phyloP scores from a whole-genome alignment of 2,797 vertebrate genomes.

The Miichthys miiuy region DNA sequence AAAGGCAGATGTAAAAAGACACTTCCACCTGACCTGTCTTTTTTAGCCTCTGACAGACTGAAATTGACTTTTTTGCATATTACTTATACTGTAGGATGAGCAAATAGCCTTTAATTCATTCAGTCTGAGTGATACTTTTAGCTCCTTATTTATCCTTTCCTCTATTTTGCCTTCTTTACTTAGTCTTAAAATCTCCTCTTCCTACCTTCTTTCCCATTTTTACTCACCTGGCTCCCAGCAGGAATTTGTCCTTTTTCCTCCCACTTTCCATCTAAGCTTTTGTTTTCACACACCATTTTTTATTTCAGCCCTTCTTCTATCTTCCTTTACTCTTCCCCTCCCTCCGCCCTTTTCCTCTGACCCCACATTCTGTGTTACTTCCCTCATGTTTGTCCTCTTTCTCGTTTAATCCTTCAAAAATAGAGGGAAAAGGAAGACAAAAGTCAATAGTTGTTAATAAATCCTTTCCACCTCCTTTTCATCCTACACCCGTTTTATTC shows the following conservation, averaged over 20 bases:
- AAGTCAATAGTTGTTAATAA: conserved; percentile 43
- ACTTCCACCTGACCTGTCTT: conserved; percentile 20
- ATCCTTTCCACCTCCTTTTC: conserved; percentile 54
- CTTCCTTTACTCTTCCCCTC: conserved; percentile 7
- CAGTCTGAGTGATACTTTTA: background rate
- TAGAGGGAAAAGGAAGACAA: conserved; percentile 15
- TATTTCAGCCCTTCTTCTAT: background rate
- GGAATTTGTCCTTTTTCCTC: background rate
- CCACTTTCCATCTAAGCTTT: background rate
- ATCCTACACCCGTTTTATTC: conserved; percentile 58
- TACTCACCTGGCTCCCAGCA: background rate
- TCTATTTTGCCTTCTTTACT: background rate
- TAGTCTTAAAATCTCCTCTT: background rate
- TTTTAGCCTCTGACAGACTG: conserved; percentile 38
- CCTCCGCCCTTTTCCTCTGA: background rate
- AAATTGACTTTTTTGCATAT: conserved; percentile 15
- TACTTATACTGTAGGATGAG: background rate
- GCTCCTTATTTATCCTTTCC: background rate
- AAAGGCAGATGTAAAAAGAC: conserved; percentile 35
- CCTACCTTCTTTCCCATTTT: background rate
- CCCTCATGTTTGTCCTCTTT: conserved; percentile 11
- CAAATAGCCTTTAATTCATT: background rate
- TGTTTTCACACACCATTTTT: background rate
- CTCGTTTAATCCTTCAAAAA: conserved; percentile 27
- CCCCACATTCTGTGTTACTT: background rate